Percentiles rank a stretch among this genome's conserved stretches.
phyloP scores from a whole-genome alignment of 2,113 vertebrate genomes.

The Tragelaphus buxtoni region DNA sequence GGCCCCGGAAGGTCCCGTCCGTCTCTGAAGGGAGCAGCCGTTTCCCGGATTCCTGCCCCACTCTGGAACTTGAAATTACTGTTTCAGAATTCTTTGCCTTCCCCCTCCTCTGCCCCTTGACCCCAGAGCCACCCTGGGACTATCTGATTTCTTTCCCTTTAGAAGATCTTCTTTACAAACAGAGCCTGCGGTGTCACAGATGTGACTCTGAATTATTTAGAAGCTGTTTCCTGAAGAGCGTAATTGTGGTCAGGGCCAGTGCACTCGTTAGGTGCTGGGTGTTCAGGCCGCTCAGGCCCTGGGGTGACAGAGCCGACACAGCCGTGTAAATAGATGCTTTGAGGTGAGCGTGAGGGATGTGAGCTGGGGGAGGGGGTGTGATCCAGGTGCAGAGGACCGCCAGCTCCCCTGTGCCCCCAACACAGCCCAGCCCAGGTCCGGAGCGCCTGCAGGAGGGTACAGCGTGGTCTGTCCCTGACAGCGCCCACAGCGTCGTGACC shows the following conservation, averaged over 20 bases:
- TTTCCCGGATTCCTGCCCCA: not conserved
- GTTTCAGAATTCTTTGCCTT: not conserved
- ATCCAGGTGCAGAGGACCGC: not conserved
- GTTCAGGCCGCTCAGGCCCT: not conserved
- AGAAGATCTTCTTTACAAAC: slow-evolving; percentile 43
- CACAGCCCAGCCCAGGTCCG: accelerated
- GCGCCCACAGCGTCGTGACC: accelerated
- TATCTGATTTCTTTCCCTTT: not conserved
- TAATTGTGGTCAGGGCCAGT: not conserved
- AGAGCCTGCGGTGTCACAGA: slow-evolving; percentile 27
- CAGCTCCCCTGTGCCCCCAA: not conserved
- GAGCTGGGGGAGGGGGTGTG: accelerated
- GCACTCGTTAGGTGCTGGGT: not conserved
- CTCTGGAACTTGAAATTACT: not conserved
- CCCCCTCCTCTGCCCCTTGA: not conserved
- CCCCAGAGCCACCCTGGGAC: not conserved
- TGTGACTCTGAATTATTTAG: slow-evolving; percentile 58
- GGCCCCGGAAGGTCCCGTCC: accelerated
- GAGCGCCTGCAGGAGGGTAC: accelerated
- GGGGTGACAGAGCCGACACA: not conserved
- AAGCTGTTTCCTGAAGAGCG: slow-evolving; percentile 33
- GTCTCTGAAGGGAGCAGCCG: not conserved
- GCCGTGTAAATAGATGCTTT: accelerated
- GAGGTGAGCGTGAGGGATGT: not conserved
- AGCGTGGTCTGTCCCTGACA: accelerated